phyloP scores from a whole-genome alignment of 2,888 invertebrate species.

The Stenchaetothrips biformis region DNA sequence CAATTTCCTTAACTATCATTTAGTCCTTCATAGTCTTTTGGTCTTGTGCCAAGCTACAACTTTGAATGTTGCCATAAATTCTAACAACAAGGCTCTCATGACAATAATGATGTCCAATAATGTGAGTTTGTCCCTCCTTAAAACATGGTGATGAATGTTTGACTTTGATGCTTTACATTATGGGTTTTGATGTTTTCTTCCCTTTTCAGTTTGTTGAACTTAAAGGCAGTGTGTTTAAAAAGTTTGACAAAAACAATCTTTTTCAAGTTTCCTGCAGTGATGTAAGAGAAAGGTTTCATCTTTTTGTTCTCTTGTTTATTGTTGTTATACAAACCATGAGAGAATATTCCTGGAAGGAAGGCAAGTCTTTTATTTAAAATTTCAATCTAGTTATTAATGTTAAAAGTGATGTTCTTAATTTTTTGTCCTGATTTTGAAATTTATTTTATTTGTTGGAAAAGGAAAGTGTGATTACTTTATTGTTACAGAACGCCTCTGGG shows the following conservation, averaged over 20 bases:
- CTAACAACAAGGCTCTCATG: conserved; percentile 93
- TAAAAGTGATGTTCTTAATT: conserved; percentile 27
- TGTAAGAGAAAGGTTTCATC: conserved; percentile 92
- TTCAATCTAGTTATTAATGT: neutral
- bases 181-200: conserved; percentile 28
- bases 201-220: conserved; percentile 88
- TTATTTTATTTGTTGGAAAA: neutral
- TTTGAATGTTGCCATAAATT: conserved; percentile 97
- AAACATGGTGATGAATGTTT: conserved; percentile 22
- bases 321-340: conserved; percentile 97
- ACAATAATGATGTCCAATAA: conserved; percentile 99
- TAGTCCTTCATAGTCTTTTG: conserved; percentile 78
- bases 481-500: conserved; percentile 71
- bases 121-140: conserved; percentile 56
- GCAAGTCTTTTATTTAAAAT: conserved; percentile 40
- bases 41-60: conserved; percentile 96
- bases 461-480: neutral
- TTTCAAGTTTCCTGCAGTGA: conserved; percentile 98
- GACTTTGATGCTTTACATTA: conserved; percentile 25
- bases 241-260: conserved; percentile 97
- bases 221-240: conserved; percentile 98
- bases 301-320: conserved; percentile 82
- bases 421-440: conserved; percentile 25
- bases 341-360: conserved; percentile 90
- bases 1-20: conserved; percentile 29